These are phyloP conservation scores for Drymonia ruficornis DNA, from an alignment of 2,888 invertebrate genomes.

Conservation along the genomic window DNA sequence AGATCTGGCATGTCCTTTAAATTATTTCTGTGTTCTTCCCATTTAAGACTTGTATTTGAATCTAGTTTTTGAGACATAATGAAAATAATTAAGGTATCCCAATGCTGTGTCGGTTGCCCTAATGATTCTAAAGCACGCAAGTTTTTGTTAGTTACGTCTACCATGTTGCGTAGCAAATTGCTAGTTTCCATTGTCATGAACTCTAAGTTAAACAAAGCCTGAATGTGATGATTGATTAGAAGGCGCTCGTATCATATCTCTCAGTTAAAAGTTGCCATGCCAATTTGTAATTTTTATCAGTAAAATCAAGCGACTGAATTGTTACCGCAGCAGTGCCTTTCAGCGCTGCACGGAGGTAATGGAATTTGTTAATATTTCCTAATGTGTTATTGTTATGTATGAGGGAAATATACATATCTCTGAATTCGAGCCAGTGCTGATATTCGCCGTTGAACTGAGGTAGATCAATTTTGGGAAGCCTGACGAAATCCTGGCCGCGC, in stretches of 20 bases:
- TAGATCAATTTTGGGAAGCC: not conserved
- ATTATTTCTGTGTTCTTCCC: constrained; percentile 20
- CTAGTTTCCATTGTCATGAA: constrained; percentile 22
- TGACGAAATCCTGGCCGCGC: not conserved
- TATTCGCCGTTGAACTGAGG: not conserved
- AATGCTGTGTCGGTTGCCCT: constrained; percentile 17
- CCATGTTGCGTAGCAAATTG: constrained; percentile 16
- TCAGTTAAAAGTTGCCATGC: constrained; percentile 28
- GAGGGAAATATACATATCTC: constrained; percentile 9
- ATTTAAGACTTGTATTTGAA: constrained; percentile 12
- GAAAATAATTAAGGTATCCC: constrained; percentile 27
- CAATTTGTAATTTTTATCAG: constrained; percentile 22
- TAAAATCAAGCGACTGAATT: constrained; percentile 27
- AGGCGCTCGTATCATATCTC: constrained; percentile 25
- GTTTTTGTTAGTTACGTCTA: constrained; percentile 25
- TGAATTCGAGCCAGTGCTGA: constrained; percentile 11
- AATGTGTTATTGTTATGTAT: constrained; percentile 4
- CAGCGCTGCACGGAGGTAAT: constrained; percentile 13
- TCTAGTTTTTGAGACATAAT: constrained; percentile 31
- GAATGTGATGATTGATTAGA: constrained; percentile 30
- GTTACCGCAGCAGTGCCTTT: constrained; percentile 22
- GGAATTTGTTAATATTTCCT: constrained; percentile 5
- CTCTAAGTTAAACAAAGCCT: constrained; percentile 29
- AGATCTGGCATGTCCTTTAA: constrained; percentile 2
- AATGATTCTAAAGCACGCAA: constrained; percentile 21